Evolutionary conservation across 2,113 vertebrate genomes (phyloP), one percentile per base, ranked within the genome.

Genomic region (Ellobius talpinus): DNA sequence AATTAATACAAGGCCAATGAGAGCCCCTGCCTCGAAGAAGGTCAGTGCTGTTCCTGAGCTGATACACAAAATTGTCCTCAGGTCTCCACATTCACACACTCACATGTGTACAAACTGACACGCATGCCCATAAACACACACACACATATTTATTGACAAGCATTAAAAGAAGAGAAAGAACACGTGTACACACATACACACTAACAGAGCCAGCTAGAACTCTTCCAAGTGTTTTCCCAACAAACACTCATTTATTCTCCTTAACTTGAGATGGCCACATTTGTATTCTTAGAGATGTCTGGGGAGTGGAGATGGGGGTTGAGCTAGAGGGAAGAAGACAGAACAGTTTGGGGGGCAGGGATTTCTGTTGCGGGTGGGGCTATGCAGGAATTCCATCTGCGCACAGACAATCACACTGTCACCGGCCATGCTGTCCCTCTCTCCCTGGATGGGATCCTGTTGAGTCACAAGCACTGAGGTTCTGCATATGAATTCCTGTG

Each of bases 361-460:
- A 5, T 7, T 7, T 52, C 36, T 36, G 36, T 3, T 42, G 55
- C 55, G 55, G 50, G 14, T 36, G 5, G 36, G 55, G 24, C 58
- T 26, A 24, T 47, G 47, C 12, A 10, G 47, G 74, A 52, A 23
- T 45, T 17, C 31, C 55, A 76, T 42, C 47, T 23, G 7, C 3
- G 8, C 42, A 45, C 14, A 21, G 16, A 47, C 29, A 14, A 14
- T 85, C 47, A 88, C 47, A 85, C 3, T n/a, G 78, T 45, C 5
- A 0, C 24, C 21, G 33, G 42, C 52, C 33, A 0, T 1, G 26
- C 9, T 26, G 26, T 7, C 85, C 8, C 47, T 52, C 16, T 58
- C 42, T 29, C 4, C 74, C 33, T 55, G 19, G 16, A 1, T 31
- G 23, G 33, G 63, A 33, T 68, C 47, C 14, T 29, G 36, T 17